Evolutionary conservation across 2,113 vertebrate genomes (phyloP).

Genomic region (Romanogobio albipinnatus): DNA sequence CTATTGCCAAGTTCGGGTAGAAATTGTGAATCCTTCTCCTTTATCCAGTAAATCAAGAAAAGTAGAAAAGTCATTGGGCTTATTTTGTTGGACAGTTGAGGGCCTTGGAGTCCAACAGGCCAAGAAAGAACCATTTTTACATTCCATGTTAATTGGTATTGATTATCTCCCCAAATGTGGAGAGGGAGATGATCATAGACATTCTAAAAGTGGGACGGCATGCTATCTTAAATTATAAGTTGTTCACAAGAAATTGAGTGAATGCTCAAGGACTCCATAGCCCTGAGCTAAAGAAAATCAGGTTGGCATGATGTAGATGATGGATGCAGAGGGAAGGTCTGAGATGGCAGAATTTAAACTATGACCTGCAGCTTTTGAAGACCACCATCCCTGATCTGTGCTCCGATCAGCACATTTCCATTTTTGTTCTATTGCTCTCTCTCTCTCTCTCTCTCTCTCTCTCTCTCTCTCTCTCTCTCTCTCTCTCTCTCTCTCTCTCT

Average conservation of each 20-base stretch:
- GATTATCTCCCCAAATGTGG: background rate
- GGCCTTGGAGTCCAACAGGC: background rate
- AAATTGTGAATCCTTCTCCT: too few relatives aligned
- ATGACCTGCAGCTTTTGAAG: constrained; percentile 64
- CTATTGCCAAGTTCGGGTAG: too few relatives aligned
- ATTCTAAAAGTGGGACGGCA: background rate
- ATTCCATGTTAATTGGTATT: background rate
- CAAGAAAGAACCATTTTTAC: background rate
- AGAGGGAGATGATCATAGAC: background rate
- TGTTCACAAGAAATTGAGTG: constrained; percentile 48
- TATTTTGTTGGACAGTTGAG: background rate
- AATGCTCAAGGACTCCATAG: constrained; percentile 39
- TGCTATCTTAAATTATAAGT: background rate
- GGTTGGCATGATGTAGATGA: constrained; percentile 66
- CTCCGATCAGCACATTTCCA: constrained; percentile 10
- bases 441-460: constrained; percentile 56
- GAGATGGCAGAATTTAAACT: constrained; percentile 65
- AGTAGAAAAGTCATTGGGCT: background rate
- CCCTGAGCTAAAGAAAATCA: constrained; percentile 58
- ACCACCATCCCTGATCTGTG: background rate
- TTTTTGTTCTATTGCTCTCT: constrained; percentile 25
- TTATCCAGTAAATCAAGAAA: background rate
- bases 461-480: constrained; percentile 50
- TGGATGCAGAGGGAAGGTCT: constrained; percentile 63
- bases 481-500: constrained; percentile 49